Evolutionary conservation across 2,113 vertebrate genomes (phyloP).

Genomic region (Agelaius phoeniceus): DNA sequence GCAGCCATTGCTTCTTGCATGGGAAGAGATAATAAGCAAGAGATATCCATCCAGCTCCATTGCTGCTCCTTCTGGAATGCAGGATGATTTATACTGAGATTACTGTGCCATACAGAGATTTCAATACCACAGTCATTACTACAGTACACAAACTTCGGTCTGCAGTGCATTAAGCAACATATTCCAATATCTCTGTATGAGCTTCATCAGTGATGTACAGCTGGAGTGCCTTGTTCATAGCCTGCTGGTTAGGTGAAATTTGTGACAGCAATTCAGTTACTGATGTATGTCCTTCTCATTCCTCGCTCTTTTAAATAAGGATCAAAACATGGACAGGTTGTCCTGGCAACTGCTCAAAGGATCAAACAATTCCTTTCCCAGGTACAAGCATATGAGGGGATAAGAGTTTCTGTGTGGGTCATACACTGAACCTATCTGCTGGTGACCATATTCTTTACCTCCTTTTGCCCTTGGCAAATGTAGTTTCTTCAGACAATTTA

Average conservation of each 20-base stretch:
- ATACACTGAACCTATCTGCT: background rate
- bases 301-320: background rate
- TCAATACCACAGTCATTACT: background rate
- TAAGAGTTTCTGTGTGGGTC: background rate
- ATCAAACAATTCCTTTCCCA: background rate
- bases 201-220: background rate
- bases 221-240: background rate
- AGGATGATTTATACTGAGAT: background rate
- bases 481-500: background rate
- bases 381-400: accelerated
- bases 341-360: background rate
- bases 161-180: background rate
- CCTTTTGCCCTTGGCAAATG: background rate
- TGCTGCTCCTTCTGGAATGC: background rate
- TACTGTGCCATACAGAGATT: background rate
- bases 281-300: background rate
- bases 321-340: background rate
- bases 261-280: background rate
- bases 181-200: background rate
- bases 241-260: background rate
- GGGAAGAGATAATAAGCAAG: background rate
- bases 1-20: background rate
- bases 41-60: background rate
- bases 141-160: background rate
- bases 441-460: background rate